These are phyloP conservation scores for Toxostoma redivivum DNA, from an alignment of 2,113 vertebrate genomes.

Conservation along the genomic window DNA sequence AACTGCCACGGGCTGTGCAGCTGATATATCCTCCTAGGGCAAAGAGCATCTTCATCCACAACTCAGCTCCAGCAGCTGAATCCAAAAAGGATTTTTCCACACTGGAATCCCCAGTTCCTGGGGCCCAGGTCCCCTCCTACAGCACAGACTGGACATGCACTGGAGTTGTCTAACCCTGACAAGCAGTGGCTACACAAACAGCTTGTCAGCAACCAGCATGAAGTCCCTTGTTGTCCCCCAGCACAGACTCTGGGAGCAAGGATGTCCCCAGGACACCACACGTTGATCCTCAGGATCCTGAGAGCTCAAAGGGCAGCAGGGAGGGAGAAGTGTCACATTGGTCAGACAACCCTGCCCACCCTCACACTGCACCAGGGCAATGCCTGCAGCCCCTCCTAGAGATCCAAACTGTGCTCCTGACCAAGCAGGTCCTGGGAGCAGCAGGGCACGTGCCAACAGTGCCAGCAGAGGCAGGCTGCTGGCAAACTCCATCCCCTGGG, in stretches of 20 bases:
- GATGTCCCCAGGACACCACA: neutral
- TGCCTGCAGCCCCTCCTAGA: neutral
- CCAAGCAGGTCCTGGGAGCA: neutral
- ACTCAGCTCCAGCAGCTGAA: neutral
- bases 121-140: rapidly evolving
- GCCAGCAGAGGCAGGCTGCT: neutral
- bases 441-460: rapidly evolving
- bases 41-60: neutral
- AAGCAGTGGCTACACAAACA: neutral
- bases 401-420: rapidly evolving
- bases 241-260: neutral
- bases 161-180: rapidly evolving
- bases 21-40: neutral
- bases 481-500: rapidly evolving
- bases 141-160: neutral
- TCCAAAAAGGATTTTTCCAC: rapidly evolving
- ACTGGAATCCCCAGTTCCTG: rapidly evolving
- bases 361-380: rapidly evolving
- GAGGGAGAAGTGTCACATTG: rapidly evolving
- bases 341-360: rapidly evolving
- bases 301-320: neutral
- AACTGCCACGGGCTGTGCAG: neutral
- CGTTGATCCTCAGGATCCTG: neutral
- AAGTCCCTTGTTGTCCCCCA: neutral
- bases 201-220: neutral